Base-by-base conservation (phyloP, 2,797 vertebrate species). In the Pseudomugil gertrudae region DNA sequence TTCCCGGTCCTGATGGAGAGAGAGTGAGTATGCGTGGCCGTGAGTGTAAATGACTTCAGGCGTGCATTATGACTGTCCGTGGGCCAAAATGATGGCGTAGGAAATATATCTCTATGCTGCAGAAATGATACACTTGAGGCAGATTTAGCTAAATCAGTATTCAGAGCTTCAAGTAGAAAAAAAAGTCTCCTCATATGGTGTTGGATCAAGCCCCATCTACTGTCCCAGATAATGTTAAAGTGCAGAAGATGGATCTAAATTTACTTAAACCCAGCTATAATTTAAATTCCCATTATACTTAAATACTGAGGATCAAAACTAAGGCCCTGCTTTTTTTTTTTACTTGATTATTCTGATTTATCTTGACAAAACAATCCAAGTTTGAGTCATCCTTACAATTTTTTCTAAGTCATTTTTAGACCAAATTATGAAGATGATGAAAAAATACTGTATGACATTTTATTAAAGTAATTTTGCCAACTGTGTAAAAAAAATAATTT, bases 1-100 rank as follows among this genome's bases (percentile, higher is more conserved):
- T 96, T 72, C 95, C 95, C 5, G 98, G 98, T 84, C 85, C 95
- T 26, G 95, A 98, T 74, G 97, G 98, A 86, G 97, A 99, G 78
- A 94, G 96, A 93, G 98, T 99, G 90, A 98, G 98, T 98, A 85
- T 86, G 38, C 43, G 9, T n/a, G 48, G 43, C 51, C 59, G 21
- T 32, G 40, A 63, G 38, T 59, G 58, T 15, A 21, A 73, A 71
- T 52, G 38, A 60, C 66, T 23, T 10, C 61, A 35, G 69, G 61
- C 56, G 48, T 72, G 47, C 38, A 48, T 76, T 77, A 57, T 68
- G 66, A 60, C n/a, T 50, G 30, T 59, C 43, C 57, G 5, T 2
- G 29, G 50, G 35, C 36, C 48, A 14, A 66, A 72, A 29, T 9
- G 21, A 76, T 72, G 40, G 81, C 84, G 78, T 32, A 72, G 61